Conservation (phyloP, 2,797 vertebrate genomes). For the Dendrocincla fuliginosa region DNA sequence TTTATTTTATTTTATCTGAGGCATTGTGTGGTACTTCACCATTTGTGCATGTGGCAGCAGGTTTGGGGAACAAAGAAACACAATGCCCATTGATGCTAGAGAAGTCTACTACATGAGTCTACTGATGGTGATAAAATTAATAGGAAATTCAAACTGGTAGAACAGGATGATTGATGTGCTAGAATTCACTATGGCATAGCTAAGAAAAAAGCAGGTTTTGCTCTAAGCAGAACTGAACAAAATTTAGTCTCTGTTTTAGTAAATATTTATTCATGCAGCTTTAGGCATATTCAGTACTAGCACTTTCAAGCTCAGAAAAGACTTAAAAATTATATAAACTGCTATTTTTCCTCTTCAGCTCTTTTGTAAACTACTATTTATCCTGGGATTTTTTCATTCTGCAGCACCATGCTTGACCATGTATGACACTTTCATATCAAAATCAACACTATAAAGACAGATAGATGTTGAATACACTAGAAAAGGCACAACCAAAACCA, state of each 20-base stretch:
- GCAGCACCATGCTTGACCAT: not conserved
- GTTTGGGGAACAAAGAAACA: not conserved
- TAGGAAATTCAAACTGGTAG: not conserved
- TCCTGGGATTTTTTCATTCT: not conserved
- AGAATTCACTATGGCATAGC: not conserved
- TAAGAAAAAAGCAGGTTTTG: not conserved
- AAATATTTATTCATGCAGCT: not conserved
- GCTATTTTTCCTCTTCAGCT: not conserved
- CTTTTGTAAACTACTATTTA: not conserved
- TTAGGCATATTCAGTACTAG: not conserved
- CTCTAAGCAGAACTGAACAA: not conserved
- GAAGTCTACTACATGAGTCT: not conserved
- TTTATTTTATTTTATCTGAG: not conserved
- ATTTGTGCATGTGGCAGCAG: not conserved
- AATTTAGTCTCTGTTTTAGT: not conserved
- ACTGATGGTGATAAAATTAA: not conserved
- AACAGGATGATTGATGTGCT: not conserved
- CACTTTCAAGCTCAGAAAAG: not conserved
- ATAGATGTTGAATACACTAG: not conserved
- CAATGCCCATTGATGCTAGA: not conserved
- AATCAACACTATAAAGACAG: not conserved
- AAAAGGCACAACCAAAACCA: not conserved
- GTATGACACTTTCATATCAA: not conserved
- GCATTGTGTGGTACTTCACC: not conserved
- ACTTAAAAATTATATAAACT: not conserved